Evolutionary conservation across 2,888 invertebrate species (phyloP).

Genomic region (Frankliniella fusca): DNA sequence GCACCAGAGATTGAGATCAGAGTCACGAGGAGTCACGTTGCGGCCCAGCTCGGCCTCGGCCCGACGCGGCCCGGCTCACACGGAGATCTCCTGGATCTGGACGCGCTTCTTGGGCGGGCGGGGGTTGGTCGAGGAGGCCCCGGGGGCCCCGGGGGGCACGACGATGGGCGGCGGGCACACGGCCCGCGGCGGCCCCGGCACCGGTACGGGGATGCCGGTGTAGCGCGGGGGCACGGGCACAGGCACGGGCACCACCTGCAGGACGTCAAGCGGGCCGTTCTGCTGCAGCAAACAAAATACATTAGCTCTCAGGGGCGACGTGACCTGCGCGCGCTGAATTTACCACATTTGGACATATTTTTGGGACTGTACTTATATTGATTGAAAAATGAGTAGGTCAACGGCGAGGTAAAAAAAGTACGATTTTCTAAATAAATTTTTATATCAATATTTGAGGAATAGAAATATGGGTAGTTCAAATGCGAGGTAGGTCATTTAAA

Average conservation of each 20-base stretch:
- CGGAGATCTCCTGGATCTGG: slow-evolving; percentile 76
- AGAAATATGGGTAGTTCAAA: too few species aligned
- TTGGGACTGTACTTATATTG: too few species aligned
- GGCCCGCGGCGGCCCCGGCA: slow-evolving; percentile 42
- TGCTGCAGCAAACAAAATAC: neutral
- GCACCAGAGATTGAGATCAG: too few species aligned
- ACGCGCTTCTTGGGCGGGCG: slow-evolving; percentile 67
- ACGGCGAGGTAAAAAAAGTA: too few species aligned
- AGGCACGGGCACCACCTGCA: neutral
- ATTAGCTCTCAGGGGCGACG: too few species aligned
- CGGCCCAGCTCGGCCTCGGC: too few species aligned
- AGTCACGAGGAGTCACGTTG: too few species aligned
- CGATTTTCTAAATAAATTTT: too few species aligned
- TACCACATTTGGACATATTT: too few species aligned
- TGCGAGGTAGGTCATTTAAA: too few species aligned
- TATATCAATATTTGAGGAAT: too few species aligned
- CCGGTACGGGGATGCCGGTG: slow-evolving; percentile 40
- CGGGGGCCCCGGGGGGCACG: slow-evolving; percentile 36
- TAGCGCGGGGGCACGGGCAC: slow-evolving; percentile 45
- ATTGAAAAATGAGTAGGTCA: too few species aligned
- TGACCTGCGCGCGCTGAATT: neutral
- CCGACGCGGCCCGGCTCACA: slow-evolving; percentile 46
- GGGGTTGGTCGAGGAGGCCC: slow-evolving; percentile 40
- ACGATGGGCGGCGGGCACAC: slow-evolving; percentile 35
- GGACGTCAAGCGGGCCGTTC: slow-evolving; percentile 12